A percentile compares a stretch with the other conserved stretches of the same genome.
Conservation (phyloP, 2,797 vertebrate genomes). For the Mormyrus hasselquistii region DNA sequence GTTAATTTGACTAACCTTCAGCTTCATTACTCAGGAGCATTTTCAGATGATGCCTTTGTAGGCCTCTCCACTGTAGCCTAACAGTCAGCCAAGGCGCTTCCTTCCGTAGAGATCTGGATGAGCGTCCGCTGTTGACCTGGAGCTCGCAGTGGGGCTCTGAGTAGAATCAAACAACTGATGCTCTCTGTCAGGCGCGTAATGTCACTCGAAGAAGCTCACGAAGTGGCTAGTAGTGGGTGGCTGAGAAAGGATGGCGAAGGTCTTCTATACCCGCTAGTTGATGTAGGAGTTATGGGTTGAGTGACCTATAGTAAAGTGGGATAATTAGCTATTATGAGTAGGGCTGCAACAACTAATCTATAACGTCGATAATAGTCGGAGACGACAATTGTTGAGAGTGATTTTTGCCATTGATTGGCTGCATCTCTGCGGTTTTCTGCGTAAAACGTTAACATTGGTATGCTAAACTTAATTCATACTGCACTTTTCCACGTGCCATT, state of each 20-base stretch:
- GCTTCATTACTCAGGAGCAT: not conserved
- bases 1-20: not conserved
- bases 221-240: not conserved
- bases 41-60: not conserved
- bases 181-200: not conserved
- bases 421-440: not conserved
- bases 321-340: conserved; percentile 3
- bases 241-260: not conserved
- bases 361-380: not conserved
- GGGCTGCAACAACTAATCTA: not conserved
- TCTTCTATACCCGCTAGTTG: not conserved
- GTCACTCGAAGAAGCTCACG: not conserved
- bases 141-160: not conserved
- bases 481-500: not conserved
- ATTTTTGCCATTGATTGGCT: not conserved
- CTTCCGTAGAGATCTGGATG: not conserved
- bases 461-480: not conserved
- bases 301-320: not conserved
- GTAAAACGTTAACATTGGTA: not conserved
- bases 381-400: not conserved
- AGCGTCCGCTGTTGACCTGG: not conserved
- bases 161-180: not conserved
- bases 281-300: not conserved
- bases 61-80: not conserved
- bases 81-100: not conserved